Evolutionary conservation across 2,113 vertebrate species (phyloP).

Genomic region (Gobiocypris rarus): DNA sequence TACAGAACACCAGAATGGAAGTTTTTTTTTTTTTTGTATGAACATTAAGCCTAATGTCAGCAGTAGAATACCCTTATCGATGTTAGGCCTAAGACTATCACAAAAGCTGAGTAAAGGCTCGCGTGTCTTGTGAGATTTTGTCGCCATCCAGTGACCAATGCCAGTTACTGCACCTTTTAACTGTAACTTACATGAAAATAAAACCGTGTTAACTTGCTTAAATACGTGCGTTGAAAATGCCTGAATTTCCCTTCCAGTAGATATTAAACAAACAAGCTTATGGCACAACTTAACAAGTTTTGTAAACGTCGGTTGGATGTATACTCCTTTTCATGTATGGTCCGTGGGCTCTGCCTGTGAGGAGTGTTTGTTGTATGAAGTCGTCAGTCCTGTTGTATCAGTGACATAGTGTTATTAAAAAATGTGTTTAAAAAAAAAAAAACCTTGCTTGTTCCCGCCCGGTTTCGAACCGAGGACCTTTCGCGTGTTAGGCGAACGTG

Average conservation of each 20-base stretch:
- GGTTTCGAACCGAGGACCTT: constrained; percentile 93
- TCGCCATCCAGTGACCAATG: background rate
- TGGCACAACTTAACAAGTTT: background rate
- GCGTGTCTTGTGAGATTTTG: background rate
- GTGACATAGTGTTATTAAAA: background rate
- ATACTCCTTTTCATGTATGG: background rate
- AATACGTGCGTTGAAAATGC: background rate
- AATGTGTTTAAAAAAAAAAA: background rate
- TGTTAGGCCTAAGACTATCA: background rate
- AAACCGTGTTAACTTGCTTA: background rate
- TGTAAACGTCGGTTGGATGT: background rate
- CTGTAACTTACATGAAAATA: background rate
- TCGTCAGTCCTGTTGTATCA: too few relatives aligned
- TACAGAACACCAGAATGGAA: background rate
- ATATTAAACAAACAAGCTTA: background rate
- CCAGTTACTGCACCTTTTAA: background rate
- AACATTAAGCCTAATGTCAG: too few relatives aligned
- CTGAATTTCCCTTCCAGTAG: background rate
- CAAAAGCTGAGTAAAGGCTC: background rate
- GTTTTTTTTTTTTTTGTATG: too few relatives aligned
- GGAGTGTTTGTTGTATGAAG: background rate
- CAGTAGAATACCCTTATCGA: too few relatives aligned
- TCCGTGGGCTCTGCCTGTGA: background rate
- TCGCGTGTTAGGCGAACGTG: constrained; percentile 93
- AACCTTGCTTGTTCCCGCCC: constrained; percentile 81